Percentiles rank a stretch among this genome's conserved stretches.
Conservation (phyloP, 2,888 invertebrate species). For the Netelia melanura region DNA sequence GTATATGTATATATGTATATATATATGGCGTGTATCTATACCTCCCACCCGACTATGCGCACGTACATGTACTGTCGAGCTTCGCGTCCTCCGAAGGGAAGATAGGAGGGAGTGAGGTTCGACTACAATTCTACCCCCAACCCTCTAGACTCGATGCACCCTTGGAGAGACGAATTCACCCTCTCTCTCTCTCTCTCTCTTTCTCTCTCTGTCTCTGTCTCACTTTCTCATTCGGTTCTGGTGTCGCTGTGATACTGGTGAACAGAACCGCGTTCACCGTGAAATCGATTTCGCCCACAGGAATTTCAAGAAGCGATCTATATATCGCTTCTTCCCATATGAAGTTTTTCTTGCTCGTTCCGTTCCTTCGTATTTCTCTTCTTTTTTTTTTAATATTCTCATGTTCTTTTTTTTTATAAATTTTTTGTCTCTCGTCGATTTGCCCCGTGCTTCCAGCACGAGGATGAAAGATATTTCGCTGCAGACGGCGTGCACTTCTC, state of each 20-base stretch:
- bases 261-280: slow-evolving; percentile 71
- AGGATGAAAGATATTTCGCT: neutral
- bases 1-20: slow-evolving; percentile 31
- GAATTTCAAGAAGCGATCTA: slow-evolving; percentile 58
- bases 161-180: too few species aligned
- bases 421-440: slow-evolving; percentile 17
- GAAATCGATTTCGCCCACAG: slow-evolving; percentile 75
- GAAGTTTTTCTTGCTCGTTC: slow-evolving; percentile 15
- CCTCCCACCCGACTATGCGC: neutral
- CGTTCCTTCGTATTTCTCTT: slow-evolving; percentile 8
- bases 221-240: slow-evolving; percentile 30
- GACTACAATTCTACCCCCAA: slow-evolving; percentile 15
- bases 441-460: slow-evolving; percentile 15
- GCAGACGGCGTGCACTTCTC: too few species aligned
- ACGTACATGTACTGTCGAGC: slow-evolving; percentile 57
- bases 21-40: neutral
- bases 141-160: slow-evolving; percentile 24
- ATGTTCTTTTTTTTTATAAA: neutral
- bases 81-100: slow-evolving; percentile 55
- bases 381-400: neutral
- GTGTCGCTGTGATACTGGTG: slow-evolving; percentile 42
- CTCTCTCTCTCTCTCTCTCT: slow-evolving; percentile 23
- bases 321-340: slow-evolving; percentile 24
- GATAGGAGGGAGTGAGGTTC: slow-evolving; percentile 43
- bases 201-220: slow-evolving; percentile 39